Base-by-base conservation (phyloP, 2,888 invertebrate genomes). In the Calliphora vomitoria region DNA sequence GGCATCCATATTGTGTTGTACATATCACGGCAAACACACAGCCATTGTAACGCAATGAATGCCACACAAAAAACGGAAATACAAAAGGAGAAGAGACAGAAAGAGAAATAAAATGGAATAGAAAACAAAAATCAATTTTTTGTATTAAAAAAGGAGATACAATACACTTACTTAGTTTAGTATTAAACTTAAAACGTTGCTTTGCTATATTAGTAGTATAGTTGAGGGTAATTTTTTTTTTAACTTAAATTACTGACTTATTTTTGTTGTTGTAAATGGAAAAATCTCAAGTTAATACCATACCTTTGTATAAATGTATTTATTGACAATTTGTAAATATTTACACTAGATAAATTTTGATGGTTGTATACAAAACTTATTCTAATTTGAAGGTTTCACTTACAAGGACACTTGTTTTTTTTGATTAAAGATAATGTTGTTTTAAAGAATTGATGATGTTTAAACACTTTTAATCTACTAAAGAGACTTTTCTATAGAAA, bases 1-100 rank as follows among this genome's bases (percentile, higher is more conserved):
- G 75, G 66, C 31, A 83, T 75, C 64, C 80, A 83, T 71, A 84
- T 78, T 72, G 74, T 80, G n/a, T n/a, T n/a, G n/a, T n/a, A n/a
- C n/a, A n/a, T n/a, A 58, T 1, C 13, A 38, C 35, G 8, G 0
- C 35, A 20, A n/a, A 55, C 64, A 62, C 15, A 60, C 25, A 55
- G 25, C n/a, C 68, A 76, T 60, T 50, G 68, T 41, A 68, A 3
- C 47, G 13, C 69, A 71, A 76, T 53, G 50, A 82, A 44, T 35
- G 72, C 31, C 8, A 20, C 20, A 64, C 15, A 41, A 15, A 64
- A 72, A 35, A 44, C 8, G 20, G 13, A 20, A 53, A 4, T 6
- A 31, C 4, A 62, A 44, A 66, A 11, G 3, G 25, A 38, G 60
- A 31, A 69, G n/a, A 31, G 5, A n/a, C 13, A n/a, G 50, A 68